phyloP scores from a whole-genome alignment of 2,113 vertebrate species.

The Pterocles orientalis region DNA sequence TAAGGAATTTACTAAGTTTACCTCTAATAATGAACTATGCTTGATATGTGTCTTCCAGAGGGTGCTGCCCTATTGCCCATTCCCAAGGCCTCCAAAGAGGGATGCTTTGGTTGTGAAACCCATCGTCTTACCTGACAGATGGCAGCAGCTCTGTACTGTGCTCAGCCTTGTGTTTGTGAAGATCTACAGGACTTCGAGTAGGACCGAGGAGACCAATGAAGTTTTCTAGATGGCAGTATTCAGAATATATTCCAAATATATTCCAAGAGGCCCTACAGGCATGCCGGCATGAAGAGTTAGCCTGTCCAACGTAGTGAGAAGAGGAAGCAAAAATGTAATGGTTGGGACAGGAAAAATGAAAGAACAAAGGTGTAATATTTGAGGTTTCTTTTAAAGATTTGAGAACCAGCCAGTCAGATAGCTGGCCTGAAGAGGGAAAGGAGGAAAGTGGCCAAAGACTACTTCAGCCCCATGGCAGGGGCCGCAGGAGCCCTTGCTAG shows the following conservation, averaged over 20 bases:
- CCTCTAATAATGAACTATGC: neutral
- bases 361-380: neutral
- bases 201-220: neutral
- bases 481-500: neutral
- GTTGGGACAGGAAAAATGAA: neutral
- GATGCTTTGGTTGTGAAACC: neutral
- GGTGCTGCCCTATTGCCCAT: neutral
- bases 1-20: neutral
- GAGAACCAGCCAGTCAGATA: neutral
- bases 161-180: neutral
- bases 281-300: neutral
- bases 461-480: neutral
- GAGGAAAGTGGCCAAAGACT: neutral
- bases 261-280: neutral
- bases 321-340: neutral
- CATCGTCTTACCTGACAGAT: neutral
- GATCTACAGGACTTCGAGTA: neutral
- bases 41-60: neutral
- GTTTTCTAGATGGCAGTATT: neutral
- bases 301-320: rapidly evolving
- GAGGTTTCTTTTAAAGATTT: neutral
- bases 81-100: neutral
- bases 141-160: neutral
- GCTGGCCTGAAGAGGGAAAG: neutral
- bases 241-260: neutral